phyloP scores from a whole-genome alignment of 2,797 vertebrate genomes.

The Phalanger gymnotis region DNA sequence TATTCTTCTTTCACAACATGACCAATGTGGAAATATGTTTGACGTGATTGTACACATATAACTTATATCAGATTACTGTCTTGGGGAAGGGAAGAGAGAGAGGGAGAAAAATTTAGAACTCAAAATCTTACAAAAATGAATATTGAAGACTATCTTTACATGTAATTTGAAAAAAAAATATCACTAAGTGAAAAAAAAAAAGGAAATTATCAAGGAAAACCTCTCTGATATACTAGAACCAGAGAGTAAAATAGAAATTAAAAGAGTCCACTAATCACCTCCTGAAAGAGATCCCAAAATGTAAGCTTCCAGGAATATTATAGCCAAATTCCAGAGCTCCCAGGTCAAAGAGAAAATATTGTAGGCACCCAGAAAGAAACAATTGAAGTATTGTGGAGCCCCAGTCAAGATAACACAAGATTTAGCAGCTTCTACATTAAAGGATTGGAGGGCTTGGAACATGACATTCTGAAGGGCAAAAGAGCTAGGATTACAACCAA shows the following conservation, averaged over 20 bases:
- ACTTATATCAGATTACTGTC: too few species aligned
- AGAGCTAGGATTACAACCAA: background rate
- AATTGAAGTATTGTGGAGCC: background rate
- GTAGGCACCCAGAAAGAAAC: background rate
- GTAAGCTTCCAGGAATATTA: background rate
- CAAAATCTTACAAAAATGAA: too few species aligned
- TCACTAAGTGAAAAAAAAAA: too few species aligned
- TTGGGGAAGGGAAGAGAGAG: too few species aligned
- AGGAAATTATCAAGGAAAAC: background rate
- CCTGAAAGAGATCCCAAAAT: background rate
- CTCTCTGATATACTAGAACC: background rate
- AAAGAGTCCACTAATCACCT: background rate
- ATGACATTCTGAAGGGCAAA: background rate
- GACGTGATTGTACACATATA: too few species aligned
- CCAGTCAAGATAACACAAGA: background rate
- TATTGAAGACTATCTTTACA: too few species aligned
- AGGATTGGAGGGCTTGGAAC: background rate
- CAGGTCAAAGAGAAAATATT: background rate
- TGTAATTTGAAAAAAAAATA: too few species aligned
- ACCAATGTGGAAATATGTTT: too few species aligned
- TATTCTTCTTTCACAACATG: too few species aligned
- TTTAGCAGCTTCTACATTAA: background rate
- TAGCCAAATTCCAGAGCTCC: background rate
- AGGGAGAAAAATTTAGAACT: too few species aligned
- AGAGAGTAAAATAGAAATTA: background rate